phyloP scores from a whole-genome alignment of 2,888 invertebrate species.

The Caenorhabditis angaria region DNA sequence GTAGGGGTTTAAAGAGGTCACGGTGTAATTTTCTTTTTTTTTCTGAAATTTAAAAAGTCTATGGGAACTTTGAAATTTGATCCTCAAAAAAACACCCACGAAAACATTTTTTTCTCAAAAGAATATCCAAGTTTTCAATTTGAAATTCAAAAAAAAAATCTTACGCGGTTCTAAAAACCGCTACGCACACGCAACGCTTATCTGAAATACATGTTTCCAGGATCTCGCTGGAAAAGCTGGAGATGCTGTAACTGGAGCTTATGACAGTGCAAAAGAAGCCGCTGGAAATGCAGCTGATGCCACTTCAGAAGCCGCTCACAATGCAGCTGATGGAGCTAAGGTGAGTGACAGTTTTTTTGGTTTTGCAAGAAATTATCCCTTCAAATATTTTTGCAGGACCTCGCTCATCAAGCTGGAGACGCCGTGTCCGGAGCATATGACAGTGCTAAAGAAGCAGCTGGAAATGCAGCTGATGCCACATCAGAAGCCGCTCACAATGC shows the following conservation, averaged over 20 bases:
- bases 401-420: constrained; percentile 3
- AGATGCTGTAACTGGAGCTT: not conserved
- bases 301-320: not conserved
- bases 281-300: not conserved
- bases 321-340: constrained; percentile 2
- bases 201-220: too few species aligned
- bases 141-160: too few species aligned
- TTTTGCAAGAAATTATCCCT: not conserved
- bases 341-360: not conserved
- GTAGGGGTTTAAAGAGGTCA: too few species aligned
- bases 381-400: not conserved
- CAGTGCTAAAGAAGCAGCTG: constrained; percentile 7
- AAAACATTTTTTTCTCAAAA: too few species aligned
- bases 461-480: constrained; percentile 10
- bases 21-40: too few species aligned
- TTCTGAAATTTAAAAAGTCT: too few species aligned
- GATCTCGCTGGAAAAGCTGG: not conserved
- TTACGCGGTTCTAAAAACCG: too few species aligned
- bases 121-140: too few species aligned
- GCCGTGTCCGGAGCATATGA: constrained; percentile 1
- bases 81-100: too few species aligned
- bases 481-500: constrained; percentile 1
- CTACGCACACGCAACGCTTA: too few species aligned
- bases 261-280: not conserved
- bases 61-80: too few species aligned